Percentiles rank a stretch among this genome's conserved stretches.
phyloP scores from a whole-genome alignment of 2,888 invertebrate species.

The Lasioglossum villosulum region DNA sequence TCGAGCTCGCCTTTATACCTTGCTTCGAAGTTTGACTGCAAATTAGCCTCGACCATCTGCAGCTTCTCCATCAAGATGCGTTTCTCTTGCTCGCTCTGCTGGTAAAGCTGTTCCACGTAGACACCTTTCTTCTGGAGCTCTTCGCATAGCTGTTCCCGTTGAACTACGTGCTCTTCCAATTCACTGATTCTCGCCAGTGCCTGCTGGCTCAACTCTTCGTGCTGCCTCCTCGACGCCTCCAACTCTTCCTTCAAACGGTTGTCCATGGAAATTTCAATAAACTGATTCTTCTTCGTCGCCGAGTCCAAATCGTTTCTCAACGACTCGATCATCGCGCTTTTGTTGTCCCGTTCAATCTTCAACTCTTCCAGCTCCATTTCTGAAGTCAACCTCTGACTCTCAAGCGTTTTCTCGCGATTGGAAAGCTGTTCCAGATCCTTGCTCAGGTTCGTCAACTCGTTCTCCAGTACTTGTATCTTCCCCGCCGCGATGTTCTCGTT shows the following conservation, averaged over 20 bases:
- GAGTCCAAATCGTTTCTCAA: conserved; percentile 59
- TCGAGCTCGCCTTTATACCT: conserved; percentile 39
- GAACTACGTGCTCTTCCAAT: conserved; percentile 35
- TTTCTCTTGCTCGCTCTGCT: conserved; percentile 75
- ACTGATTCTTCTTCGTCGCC: conserved; percentile 29
- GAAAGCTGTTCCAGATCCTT: conserved; percentile 61
- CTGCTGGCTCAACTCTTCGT: conserved; percentile 67
- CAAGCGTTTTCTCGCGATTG: conserved; percentile 54
- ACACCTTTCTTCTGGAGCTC: conserved; percentile 59
- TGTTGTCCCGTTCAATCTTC: conserved; percentile 59
- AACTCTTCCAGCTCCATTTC: conserved; percentile 71
- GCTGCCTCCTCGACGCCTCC: conserved; percentile 32
- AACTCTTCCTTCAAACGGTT: conserved; percentile 41
- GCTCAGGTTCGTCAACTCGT: conserved; percentile 56
- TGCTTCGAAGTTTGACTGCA: conserved; percentile 44
- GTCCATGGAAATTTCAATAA: not conserved
- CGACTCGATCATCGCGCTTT: conserved; percentile 29
- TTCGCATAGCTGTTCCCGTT: conserved; percentile 66
- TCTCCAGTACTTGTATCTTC: conserved; percentile 57
- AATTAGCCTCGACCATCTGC: conserved; percentile 71
- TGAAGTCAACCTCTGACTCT: conserved; percentile 66
- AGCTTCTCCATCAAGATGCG: conserved; percentile 71
- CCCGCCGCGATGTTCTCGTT: conserved; percentile 34
- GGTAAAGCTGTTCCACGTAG: conserved; percentile 69
- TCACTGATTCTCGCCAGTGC: conserved; percentile 25